Base-by-base conservation (phyloP, 1,140 invertebrate genomes). In the Drosophila novamexicana region DNA sequence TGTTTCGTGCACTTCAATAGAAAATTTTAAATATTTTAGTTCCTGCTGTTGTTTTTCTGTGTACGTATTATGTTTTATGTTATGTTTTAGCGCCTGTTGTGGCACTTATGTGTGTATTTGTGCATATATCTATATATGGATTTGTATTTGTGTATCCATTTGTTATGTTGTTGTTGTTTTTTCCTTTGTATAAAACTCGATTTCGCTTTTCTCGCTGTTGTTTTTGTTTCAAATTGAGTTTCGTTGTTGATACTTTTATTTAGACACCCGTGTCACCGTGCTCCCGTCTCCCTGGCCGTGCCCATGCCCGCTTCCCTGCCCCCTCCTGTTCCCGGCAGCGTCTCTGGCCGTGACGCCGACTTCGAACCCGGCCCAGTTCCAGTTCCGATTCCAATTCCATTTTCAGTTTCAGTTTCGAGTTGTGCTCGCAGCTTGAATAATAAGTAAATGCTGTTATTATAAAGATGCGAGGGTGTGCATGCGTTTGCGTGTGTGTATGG, bases 171-270 rank as follows among this genome's bases (percentile, higher is more conserved):
- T 44, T 44, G 6, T 44, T 44, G 6, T 16, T 44, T 16, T 1
- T 44, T 44, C 59, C 52, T 66, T 65, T 73, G 44, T 65, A 34
- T 76, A 66, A 54, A 59, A 49, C 37, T 47, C 44, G 40, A 49
- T 64, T 45, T 42, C 22, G 57, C 37, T 59, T 53, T 58, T 49
- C 50, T 56, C 45, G 22, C 71, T 81, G 72, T 73, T 82, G 67
- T 73, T 83, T 63, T 88, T 75, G 66, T 88, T 88, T 75, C 53
- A 88, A 86, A 86, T 86, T 88, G 76, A 86, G 83, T 86, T 88
- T 79, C 52, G 64, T 61, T 70, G 83, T 70, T 86, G 68, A 82
- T 88, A 79, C 83, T 79, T 85, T 79, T 77, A 84, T 85, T 85
- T 80, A 79, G 83, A 29, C 22, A 29, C 22, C 22, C 22, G 22